phyloP scores from a whole-genome alignment of 2,797 vertebrate species.

The Acipenser ruthenus region DNA sequence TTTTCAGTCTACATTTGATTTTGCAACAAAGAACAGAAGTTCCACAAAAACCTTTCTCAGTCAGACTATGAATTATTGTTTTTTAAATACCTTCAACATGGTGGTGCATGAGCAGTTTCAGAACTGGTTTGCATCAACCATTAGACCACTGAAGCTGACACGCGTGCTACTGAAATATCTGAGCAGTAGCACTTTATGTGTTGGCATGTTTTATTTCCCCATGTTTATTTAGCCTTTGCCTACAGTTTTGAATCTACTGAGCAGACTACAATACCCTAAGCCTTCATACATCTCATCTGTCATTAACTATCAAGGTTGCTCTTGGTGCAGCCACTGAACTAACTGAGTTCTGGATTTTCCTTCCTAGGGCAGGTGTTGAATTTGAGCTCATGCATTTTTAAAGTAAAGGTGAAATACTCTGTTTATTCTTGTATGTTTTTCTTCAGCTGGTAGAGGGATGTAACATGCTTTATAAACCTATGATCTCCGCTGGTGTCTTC shows the following conservation, averaged over 20 bases:
- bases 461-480: slow-evolving; percentile 23
- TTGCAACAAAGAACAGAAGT: background rate
- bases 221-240: background rate
- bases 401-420: slow-evolving; percentile 1
- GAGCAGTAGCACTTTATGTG: background rate
- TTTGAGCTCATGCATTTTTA: background rate
- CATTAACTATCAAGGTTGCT: background rate
- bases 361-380: background rate
- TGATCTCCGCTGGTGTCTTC: slow-evolving; percentile 18
- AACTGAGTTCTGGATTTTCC: background rate
- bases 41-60: background rate
- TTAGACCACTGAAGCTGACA: too few relatives aligned
- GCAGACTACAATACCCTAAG: background rate
- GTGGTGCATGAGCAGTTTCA: too few relatives aligned
- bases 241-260: slow-evolving; percentile 4
- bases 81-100: too few relatives aligned
- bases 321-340: background rate
- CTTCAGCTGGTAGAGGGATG: slow-evolving; percentile 15
- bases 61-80: background rate
- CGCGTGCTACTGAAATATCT: background rate
- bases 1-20: slow-evolving; percentile 1
- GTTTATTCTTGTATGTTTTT: background rate
- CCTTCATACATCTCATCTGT: slow-evolving; percentile 2
- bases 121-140: too few relatives aligned
- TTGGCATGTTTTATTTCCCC: too few relatives aligned